phyloP scores from a whole-genome alignment of 2,797 vertebrate genomes.

The Gallirallus australis region DNA sequence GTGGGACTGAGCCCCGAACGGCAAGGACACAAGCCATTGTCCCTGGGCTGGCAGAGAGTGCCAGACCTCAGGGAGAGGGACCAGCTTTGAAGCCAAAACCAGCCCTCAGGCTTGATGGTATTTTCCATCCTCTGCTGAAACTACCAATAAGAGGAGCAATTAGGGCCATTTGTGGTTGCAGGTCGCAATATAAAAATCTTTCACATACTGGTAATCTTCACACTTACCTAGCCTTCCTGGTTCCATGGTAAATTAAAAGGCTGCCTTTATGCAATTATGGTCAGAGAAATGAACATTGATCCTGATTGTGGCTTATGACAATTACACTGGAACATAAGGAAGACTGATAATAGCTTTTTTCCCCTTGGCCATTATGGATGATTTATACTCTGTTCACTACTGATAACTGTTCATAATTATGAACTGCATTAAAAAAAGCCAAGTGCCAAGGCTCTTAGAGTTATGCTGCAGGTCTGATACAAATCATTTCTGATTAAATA shows the following conservation, averaged over 20 bases:
- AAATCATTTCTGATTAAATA: constrained; percentile 73
- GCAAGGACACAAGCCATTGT: rapidly evolving
- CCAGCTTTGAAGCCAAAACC: neutral
- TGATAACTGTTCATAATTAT: constrained; percentile 76
- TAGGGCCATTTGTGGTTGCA: constrained; percentile 25
- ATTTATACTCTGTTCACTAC: constrained; percentile 73
- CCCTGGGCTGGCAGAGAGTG: neutral
- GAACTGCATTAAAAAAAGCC: constrained; percentile 73
- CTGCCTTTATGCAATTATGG: constrained; percentile 73
- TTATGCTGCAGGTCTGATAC: constrained; percentile 68
- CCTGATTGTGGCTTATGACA: constrained; percentile 75
- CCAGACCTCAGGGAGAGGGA: neutral
- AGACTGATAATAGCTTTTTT: constrained; percentile 78
- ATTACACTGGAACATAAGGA: constrained; percentile 79
- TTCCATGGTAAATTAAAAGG: constrained; percentile 72
- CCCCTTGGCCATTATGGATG: constrained; percentile 75
- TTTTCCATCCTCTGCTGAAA: constrained; percentile 12
- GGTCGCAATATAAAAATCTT: constrained; percentile 19
- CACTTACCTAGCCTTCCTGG: constrained; percentile 65
- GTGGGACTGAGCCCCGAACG: neutral
- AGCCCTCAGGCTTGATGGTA: neutral
- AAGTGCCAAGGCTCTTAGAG: constrained; percentile 63
- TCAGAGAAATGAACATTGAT: constrained; percentile 76
- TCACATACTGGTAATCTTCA: constrained; percentile 62
- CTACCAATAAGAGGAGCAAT: constrained; percentile 17